phyloP scores from a whole-genome alignment of 2,888 invertebrate species.

The Adelognathus sp. region DNA sequence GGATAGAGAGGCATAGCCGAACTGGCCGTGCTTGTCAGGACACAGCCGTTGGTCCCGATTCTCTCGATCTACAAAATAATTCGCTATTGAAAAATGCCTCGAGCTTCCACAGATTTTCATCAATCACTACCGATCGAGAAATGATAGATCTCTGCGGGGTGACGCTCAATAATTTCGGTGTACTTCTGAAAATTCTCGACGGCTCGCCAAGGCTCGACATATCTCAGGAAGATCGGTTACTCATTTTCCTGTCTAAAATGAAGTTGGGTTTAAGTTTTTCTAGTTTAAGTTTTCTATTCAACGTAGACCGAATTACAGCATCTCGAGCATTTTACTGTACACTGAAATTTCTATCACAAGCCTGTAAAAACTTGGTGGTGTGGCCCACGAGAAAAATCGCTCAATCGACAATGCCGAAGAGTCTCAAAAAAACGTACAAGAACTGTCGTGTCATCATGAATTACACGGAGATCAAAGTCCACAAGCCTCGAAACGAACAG shows the following conservation, averaged over 20 bases:
- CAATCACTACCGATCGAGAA: conserved; percentile 15
- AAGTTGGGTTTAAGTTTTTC: conserved; percentile 52
- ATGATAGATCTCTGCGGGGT: conserved; percentile 38
- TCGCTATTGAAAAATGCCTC: background rate
- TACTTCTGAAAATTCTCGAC: conserved; percentile 14
- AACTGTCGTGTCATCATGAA: conserved; percentile 55
- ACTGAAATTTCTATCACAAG: conserved; percentile 47
- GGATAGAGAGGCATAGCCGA: conserved; percentile 3
- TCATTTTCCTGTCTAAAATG: conserved; percentile 53
- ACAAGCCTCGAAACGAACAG: conserved; percentile 43
- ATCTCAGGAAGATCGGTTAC: background rate
- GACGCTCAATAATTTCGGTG: conserved; percentile 7
- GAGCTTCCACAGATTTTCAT: conserved; percentile 27
- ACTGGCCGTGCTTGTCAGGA: background rate
- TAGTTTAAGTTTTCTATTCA: conserved; percentile 48
- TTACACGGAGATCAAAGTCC: conserved; percentile 51
- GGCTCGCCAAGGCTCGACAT: background rate
- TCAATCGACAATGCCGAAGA: conserved; percentile 37
- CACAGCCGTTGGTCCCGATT: background rate
- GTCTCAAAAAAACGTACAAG: conserved; percentile 32
- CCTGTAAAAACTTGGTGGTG: conserved; percentile 38
- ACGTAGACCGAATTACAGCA: conserved; percentile 56
- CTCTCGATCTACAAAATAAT: background rate
- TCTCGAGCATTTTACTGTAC: conserved; percentile 55
- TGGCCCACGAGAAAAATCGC: conserved; percentile 47